A percentile compares a stretch with the other conserved stretches of the same genome.
These are phyloP conservation scores for Formica exsecta DNA, from an alignment of 1,140 invertebrate species.

Conservation along the genomic window DNA sequence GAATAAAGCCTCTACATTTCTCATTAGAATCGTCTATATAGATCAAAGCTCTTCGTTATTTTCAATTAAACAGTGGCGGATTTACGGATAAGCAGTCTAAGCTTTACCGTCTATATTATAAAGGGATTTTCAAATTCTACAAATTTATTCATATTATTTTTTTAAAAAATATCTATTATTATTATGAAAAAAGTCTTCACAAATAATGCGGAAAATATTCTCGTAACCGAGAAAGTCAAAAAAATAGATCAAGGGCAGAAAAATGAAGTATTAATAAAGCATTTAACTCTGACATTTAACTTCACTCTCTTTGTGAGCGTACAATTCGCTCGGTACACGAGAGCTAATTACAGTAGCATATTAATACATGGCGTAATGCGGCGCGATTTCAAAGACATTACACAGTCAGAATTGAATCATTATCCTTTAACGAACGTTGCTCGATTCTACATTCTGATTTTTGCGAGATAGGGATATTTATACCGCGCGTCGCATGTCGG, in stretches of 20 bases:
- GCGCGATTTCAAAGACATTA: constrained; percentile 1
- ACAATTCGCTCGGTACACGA: not conserved
- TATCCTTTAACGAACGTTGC: not conserved
- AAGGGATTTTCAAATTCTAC: not conserved
- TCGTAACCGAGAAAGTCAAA: not conserved
- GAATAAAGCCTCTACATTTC: constrained; percentile 55
- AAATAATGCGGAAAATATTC: not conserved
- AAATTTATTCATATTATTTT: constrained; percentile 14
- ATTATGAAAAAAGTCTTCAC: not conserved
- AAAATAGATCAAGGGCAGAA: not conserved
- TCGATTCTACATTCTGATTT: not conserved
- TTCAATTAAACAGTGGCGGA: constrained; percentile 45
- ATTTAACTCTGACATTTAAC: not conserved
- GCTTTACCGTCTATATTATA: not conserved
- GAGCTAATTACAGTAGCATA: constrained; percentile 8
- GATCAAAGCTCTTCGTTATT: constrained; percentile 48
- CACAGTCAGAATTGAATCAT: not conserved
- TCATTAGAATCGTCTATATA: constrained; percentile 50
- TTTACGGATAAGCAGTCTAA: constrained; percentile 40
- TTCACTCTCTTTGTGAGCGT: constrained; percentile 8
- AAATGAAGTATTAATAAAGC: not conserved
- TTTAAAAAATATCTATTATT: not conserved
- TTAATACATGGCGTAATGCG: not conserved
- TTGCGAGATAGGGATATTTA: no score
- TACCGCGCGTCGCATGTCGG: not conserved